Evolutionary conservation across 2,797 vertebrate species (phyloP), one percentile per base, ranked within the genome.

Genomic region (Rhadinocentrus ornatus): DNA sequence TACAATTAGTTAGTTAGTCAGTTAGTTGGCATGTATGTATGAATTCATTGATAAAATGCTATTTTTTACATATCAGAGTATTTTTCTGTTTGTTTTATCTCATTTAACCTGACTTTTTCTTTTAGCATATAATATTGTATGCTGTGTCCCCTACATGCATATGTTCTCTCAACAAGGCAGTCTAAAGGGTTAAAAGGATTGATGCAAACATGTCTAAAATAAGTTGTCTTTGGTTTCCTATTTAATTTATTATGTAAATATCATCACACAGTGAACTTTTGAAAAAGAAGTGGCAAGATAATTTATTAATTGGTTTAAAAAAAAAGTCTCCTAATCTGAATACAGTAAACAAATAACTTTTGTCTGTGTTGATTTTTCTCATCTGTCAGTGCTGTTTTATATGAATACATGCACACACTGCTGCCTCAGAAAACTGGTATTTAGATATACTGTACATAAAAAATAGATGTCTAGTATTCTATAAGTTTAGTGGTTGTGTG

Each of bases 241-340:
- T 96, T 96, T 96, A 96, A 96, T 97, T 97, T 97, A 97, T 96
- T 93, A 95, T 96, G 96, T 97, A 96, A 95, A 97, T 93, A 92
- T 88, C 71, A 73, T 80, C 66, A 80, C 71, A 76, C 63, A 80
- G 90, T 88, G 78, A 77, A 76, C 80, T 85, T 96, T 96, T 89
- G 92, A 94, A 94, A 92, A 93, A 94, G 92, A 94, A 94, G 94
- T 96, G 91, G 95, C 94, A 94, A 95, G 94, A 95, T 96, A 97
- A 98, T 98, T 97, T 98, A 98, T 97, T 96, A 96, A 96, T 96
- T 97, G 95, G 96, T 92, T 55, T 50, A 22, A 52, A 50, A 22
- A 46, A 46, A 80, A 88, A 89, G 88, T 94, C 82, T 94, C 94
- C 90, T 88, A 95, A 95, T 93, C 85, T 78, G 76, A 93, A 92